These are phyloP conservation scores for Celastrina argiolus DNA, from an alignment of 2,888 invertebrate genomes.

Conservation along the genomic window DNA sequence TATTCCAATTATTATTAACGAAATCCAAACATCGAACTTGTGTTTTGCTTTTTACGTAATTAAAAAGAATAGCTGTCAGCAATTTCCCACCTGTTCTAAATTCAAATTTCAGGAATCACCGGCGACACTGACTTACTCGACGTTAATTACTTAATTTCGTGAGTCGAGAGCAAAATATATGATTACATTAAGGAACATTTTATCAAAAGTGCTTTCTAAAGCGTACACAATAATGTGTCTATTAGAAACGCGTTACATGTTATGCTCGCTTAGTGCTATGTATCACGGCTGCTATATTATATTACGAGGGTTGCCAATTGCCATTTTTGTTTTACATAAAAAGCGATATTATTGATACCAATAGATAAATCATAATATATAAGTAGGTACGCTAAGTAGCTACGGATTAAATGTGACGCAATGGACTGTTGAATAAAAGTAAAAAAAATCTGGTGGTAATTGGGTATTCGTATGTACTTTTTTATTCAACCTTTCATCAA, in stretches of 20 bases:
- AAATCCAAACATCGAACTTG: not conserved
- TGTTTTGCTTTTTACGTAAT: not conserved
- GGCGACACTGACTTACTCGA: conserved; percentile 5
- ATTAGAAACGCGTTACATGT: conserved; percentile 26
- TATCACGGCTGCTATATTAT: conserved; percentile 19
- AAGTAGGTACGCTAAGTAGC: not conserved
- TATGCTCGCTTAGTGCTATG: conserved; percentile 24
- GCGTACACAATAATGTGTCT: conserved; percentile 26
- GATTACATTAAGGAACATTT: conserved; percentile 23
- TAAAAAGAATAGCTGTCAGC: not conserved
- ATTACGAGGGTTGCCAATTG: not conserved
- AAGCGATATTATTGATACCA: no score
- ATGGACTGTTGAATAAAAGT: not conserved
- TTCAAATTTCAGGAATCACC: not conserved
- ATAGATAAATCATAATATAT: not conserved
- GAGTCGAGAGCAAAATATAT: conserved; percentile 17
- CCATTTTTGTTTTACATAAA: not conserved
- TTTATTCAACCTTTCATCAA: no score
- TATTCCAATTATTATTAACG: not conserved
- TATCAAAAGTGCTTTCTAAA: conserved; percentile 24
- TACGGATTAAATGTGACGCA: not conserved
- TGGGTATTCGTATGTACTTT: no score
- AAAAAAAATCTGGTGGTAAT: no score
- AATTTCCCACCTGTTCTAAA: conserved; percentile 12
- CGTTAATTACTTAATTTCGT: conserved; percentile 13